Base-by-base conservation (phyloP, 2,888 invertebrate genomes). In the Leuctra nigra region DNA sequence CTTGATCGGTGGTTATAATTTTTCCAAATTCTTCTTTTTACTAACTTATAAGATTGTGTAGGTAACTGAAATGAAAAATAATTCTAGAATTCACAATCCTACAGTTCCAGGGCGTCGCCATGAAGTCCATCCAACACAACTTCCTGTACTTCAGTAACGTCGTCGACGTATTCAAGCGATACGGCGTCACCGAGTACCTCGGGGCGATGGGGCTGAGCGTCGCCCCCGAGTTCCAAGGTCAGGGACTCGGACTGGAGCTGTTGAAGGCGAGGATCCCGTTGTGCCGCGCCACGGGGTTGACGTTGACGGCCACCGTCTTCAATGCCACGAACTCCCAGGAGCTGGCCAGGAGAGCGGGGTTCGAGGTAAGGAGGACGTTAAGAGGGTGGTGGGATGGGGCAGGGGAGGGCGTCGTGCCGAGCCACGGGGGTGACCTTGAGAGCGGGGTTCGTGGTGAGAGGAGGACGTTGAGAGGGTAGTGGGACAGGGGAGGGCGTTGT, bases 191-290 rank as follows among this genome's bases (percentile, higher is more conserved):
- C 25, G 67, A 68, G 53, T 76, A 75, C 59, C 63, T 78, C 58
- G 72, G 71, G 0, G 78, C 77, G 0, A 73, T 74, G 55, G 78
- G 78, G 0, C 67, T 78, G 63, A 76, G 76, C 38, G 77, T 78
- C 3, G 68, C 68, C 20, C 74, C 74, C 0, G 63, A 68, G 9
- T 77, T 73, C 74, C 66, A 77, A 4, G 77, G 77, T 0, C 64
- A 70, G 53, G 69, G 69, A 1, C 69, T 78, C 4, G 77, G 76
- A 1, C 69, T 69, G 63, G 71, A 73, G 61, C 66, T 78, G 9
- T 62, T 78, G 39, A 64, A 67, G 50, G 72, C 77, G 13, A 72
- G 77, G 75, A 75, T 38, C 6, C 44, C 53, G 7, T 50, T 59
- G 6, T 47, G 44, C 11, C 18, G 35, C 14, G 59, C 59, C 1